These are phyloP conservation scores for Lycopodina hypogea DNA, from an alignment of 37 sponge, comb jelly and placozoan genomes.

Conservation along the genomic window DNA sequence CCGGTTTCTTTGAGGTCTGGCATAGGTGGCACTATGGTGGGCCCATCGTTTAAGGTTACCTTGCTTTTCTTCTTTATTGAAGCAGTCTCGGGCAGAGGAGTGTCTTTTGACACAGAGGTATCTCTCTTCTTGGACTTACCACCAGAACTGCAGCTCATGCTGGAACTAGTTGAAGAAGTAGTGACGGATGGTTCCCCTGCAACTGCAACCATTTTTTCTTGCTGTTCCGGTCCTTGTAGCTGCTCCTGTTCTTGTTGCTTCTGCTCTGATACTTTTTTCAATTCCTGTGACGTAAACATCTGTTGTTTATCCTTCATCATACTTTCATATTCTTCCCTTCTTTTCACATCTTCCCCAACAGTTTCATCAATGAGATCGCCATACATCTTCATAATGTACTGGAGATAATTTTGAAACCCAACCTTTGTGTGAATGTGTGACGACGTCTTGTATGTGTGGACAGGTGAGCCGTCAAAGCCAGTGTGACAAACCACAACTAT, in stretches of 20 bases:
- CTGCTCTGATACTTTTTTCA: too few relatives aligned
- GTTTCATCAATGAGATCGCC: conserved; percentile 53
- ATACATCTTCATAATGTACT: conserved; percentile 26
- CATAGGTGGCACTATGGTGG: background rate
- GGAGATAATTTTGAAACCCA: conserved; percentile 78
- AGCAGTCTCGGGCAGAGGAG: background rate
- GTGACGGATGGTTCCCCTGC: too few relatives aligned
- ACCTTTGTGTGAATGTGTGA: conserved; percentile 56
- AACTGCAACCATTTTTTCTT: too few relatives aligned
- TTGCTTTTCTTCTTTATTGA: conserved; percentile 38
- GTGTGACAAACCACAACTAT: conserved; percentile 50
- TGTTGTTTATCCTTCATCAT: conserved; percentile 20
- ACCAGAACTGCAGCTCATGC: conserved; percentile 23
- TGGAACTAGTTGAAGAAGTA: too few relatives aligned
- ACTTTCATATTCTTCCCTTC: conserved; percentile 1
- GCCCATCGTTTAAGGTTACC: background rate
- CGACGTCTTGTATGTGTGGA: conserved; percentile 33
- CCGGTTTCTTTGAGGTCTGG: background rate
- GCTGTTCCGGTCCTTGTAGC: too few relatives aligned
- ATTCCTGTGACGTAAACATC: background rate
- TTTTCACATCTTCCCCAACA: conserved; percentile 36
- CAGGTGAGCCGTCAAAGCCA: conserved; percentile 41
- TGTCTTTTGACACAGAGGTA: background rate
- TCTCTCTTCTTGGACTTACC: conserved; percentile 31
- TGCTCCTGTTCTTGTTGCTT: too few relatives aligned